Percentiles rank a stretch among this genome's conserved stretches.
These are phyloP conservation scores for Alauda arvensis DNA, from an alignment of 2,797 vertebrate species.

Conservation along the genomic window DNA sequence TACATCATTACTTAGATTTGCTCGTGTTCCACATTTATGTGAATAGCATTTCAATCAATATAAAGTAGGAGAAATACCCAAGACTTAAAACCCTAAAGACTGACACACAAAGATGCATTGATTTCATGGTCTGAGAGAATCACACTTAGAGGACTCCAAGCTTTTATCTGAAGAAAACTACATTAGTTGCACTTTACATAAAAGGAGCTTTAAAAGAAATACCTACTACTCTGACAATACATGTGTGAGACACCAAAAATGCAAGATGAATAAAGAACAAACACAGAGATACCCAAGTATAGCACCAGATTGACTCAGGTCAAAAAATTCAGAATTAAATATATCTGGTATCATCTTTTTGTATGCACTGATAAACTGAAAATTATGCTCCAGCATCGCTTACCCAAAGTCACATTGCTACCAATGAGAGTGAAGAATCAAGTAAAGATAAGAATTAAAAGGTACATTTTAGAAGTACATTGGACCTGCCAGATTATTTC, in stretches of 20 bases:
- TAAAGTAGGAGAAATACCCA: neutral
- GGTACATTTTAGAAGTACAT: neutral
- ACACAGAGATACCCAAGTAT: fast-evolving
- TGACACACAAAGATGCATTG: neutral
- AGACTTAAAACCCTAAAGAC: neutral
- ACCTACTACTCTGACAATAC: neutral
- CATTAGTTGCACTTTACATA: neutral
- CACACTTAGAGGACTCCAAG: neutral
- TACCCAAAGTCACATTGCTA: neutral
- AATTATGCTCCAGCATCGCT: neutral
- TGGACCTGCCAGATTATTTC: neutral
- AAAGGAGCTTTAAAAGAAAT: neutral
- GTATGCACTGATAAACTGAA: neutral
- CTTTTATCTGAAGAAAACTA: neutral
- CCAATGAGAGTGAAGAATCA: neutral
- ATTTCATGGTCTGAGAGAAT: neutral
- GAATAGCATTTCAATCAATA: neutral
- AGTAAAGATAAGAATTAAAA: neutral
- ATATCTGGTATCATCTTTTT: neutral
- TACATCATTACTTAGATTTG: neutral
- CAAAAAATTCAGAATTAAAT: neutral
- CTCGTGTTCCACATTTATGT: neutral
- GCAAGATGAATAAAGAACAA: neutral
- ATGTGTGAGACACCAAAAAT: neutral
- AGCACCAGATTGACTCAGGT: neutral